A percentile compares a stretch with the other conserved stretches of the same genome.
phyloP scores from a whole-genome alignment of 2,113 vertebrate species.

The Patagioenas fasciata region DNA sequence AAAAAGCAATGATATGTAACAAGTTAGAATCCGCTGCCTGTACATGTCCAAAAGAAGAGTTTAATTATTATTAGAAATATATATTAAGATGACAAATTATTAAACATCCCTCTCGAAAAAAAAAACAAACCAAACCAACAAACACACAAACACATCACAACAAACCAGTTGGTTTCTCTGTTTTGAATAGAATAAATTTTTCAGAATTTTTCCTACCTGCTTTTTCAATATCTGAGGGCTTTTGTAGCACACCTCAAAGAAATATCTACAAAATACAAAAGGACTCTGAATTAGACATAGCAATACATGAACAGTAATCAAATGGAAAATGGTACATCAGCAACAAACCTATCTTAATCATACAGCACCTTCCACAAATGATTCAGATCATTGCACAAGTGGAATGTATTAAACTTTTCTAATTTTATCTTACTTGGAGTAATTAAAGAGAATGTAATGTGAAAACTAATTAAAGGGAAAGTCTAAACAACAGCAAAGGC shows the following conservation, averaged over 20 bases:
- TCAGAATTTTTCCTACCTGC: neutral
- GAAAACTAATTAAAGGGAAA: slow-evolving; percentile 10
- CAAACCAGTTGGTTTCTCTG: neutral
- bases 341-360: neutral
- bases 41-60: neutral
- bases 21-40: neutral
- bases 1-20: neutral
- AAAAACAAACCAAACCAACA: too few species aligned
- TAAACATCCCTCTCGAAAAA: neutral
- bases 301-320: neutral
- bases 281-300: neutral
- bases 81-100: neutral
- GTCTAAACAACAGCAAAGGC: neutral
- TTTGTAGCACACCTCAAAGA: neutral
- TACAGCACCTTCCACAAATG: neutral
- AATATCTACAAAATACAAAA: neutral
- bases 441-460: neutral
- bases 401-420: neutral
- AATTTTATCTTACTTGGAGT: neutral
- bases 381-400: neutral
- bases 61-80: neutral
- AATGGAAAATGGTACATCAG: neutral
- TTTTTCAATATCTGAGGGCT: neutral
- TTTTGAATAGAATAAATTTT: neutral
- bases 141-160: neutral